Conservation (phyloP, 2,888 invertebrate genomes). For the Galerucella pusilla region DNA sequence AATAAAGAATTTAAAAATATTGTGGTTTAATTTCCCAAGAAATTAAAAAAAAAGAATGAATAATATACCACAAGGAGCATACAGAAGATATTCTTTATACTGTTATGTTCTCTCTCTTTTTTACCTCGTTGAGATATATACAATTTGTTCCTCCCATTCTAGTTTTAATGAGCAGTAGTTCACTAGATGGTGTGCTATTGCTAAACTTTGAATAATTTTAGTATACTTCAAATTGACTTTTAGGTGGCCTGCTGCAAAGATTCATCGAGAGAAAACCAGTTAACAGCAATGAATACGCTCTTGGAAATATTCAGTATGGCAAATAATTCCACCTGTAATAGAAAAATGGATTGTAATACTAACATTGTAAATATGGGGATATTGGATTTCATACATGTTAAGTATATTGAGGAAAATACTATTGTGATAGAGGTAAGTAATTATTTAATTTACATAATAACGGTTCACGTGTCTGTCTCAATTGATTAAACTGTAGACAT, state of each 20-base stretch:
- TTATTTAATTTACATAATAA: constrained; percentile 9
- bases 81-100: no score
- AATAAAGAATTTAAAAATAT: no score
- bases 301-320: constrained; percentile 77
- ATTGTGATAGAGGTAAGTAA: constrained; percentile 72
- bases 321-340: constrained; percentile 65
- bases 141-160: no score
- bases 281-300: constrained; percentile 76
- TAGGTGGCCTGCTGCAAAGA: constrained; percentile 73
- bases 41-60: no score
- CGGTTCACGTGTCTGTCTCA: constrained; percentile 1
- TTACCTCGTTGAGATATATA: no score
- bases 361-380: constrained; percentile 78
- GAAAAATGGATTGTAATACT: constrained; percentile 67
- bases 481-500: background rate
- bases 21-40: no score
- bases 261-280: constrained; percentile 72
- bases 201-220: no score
- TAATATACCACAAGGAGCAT: no score
- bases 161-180: no score
- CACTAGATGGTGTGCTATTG: no score
- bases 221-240: no score
- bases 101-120: no score
- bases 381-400: constrained; percentile 74
- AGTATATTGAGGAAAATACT: constrained; percentile 75